phyloP scores from a whole-genome alignment of 2,797 vertebrate species.

The Trematomus bernacchii region DNA sequence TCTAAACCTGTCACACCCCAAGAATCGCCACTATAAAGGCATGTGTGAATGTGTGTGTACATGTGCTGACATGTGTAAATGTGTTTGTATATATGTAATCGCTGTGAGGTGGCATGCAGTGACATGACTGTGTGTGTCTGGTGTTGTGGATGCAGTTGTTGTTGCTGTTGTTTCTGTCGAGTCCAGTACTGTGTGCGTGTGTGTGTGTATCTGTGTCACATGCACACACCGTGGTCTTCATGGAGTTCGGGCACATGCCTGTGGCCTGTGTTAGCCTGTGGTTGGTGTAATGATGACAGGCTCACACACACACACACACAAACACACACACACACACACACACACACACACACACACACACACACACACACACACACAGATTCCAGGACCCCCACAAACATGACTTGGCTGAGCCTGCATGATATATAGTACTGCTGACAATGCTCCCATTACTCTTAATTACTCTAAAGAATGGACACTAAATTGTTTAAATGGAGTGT shows the following conservation, averaged over 20 bases:
- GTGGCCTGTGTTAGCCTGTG: constrained; percentile 86
- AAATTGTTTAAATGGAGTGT: constrained; percentile 68
- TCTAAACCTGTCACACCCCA: constrained; percentile 55
- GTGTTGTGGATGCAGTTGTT: constrained; percentile 44
- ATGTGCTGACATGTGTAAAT: constrained; percentile 43
- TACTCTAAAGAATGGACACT: constrained; percentile 65
- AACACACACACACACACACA: no score
- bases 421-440: constrained; percentile 79
- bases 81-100: constrained; percentile 51
- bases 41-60: constrained; percentile 40
- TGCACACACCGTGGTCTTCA: constrained; percentile 44
- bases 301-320: constrained; percentile 59
- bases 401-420: constrained; percentile 78
- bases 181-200: constrained; percentile 35
- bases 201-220: constrained; percentile 17
- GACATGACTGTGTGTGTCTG: constrained; percentile 38
- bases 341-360: constrained; percentile 19
- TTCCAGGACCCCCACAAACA: constrained; percentile 85
- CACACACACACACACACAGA: constrained; percentile 78
- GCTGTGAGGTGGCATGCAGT: constrained; percentile 45
- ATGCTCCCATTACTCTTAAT: constrained; percentile 78
- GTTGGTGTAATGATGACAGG: constrained; percentile 84
- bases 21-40: constrained; percentile 30
- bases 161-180: constrained; percentile 55
- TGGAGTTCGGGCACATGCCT: constrained; percentile 81